phyloP scores from a whole-genome alignment of 2,888 invertebrate genomes.

The Osmoderma eremita region DNA sequence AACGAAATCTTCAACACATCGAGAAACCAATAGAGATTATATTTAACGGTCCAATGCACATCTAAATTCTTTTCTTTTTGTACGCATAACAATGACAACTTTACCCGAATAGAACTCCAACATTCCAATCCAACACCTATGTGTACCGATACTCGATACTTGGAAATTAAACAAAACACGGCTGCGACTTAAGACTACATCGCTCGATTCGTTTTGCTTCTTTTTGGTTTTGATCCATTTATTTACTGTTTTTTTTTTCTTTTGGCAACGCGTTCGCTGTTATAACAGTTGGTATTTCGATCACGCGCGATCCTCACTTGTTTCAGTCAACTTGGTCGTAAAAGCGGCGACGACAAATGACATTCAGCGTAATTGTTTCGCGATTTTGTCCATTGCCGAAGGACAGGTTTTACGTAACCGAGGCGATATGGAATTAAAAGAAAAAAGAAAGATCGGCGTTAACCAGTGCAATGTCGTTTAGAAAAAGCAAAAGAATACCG shows the following conservation, averaged over 20 bases:
- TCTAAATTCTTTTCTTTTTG: no score
- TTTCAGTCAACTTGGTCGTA: background rate
- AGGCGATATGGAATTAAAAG: background rate
- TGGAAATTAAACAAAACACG: background rate
- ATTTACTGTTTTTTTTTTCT: background rate
- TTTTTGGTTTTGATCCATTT: no score
- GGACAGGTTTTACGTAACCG: background rate
- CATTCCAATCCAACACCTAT: no score
- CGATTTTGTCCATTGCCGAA: background rate
- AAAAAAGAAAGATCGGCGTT: background rate
- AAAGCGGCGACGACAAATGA: background rate
- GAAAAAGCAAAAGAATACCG: conserved; percentile 8
- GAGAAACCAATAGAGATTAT: no score
- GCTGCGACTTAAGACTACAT: background rate
- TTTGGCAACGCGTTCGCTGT: background rate
- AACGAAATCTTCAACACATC: no score
- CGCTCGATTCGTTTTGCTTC: no score
- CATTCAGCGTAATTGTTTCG: background rate
- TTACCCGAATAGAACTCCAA: no score
- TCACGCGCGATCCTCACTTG: conserved; percentile 8
- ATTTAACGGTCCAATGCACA: no score
- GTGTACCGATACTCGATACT: no score
- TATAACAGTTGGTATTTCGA: background rate
- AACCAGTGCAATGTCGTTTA: background rate
- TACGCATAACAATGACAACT: no score